These are phyloP conservation scores for Neotragus moschatus DNA, from an alignment of 2,113 vertebrate species.

Conservation along the genomic window DNA sequence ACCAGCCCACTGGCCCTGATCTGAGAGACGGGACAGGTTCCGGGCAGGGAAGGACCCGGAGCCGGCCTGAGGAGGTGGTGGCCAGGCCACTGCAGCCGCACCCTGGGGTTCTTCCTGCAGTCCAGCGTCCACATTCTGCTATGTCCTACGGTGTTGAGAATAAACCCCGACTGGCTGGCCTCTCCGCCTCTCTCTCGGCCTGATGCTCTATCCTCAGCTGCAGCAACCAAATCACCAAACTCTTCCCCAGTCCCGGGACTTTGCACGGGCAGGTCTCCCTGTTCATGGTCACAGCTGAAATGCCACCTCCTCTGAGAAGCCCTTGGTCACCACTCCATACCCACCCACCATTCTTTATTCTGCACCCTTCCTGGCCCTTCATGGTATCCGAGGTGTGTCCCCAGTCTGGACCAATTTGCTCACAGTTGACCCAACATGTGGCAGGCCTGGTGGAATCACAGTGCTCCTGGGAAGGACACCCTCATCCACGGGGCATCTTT, in stretches of 20 bases:
- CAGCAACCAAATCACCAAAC: neutral
- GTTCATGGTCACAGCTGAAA: neutral
- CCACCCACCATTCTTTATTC: neutral
- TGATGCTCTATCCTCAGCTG: neutral
- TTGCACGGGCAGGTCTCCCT: too few species aligned
- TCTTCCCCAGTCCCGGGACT: fast-evolving
- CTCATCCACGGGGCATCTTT: neutral
- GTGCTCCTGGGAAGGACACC: neutral
- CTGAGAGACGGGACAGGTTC: neutral
- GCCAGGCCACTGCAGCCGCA: neutral
- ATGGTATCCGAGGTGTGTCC: constrained; percentile 47
- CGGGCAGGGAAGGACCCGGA: neutral
- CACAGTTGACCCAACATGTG: neutral
- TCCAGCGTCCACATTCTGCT: neutral
- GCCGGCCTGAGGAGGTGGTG: neutral
- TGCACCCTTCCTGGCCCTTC: neutral
- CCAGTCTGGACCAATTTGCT: neutral
- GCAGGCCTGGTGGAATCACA: neutral
- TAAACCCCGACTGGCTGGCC: neutral
- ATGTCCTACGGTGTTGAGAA: neutral
- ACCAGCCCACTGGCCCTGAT: neutral
- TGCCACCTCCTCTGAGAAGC: neutral
- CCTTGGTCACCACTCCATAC: neutral
- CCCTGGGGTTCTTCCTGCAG: neutral
- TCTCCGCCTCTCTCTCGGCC: neutral